phyloP scores from a whole-genome alignment of 2,113 vertebrate genomes.

The Dunckerocampus dactyliophorus region DNA sequence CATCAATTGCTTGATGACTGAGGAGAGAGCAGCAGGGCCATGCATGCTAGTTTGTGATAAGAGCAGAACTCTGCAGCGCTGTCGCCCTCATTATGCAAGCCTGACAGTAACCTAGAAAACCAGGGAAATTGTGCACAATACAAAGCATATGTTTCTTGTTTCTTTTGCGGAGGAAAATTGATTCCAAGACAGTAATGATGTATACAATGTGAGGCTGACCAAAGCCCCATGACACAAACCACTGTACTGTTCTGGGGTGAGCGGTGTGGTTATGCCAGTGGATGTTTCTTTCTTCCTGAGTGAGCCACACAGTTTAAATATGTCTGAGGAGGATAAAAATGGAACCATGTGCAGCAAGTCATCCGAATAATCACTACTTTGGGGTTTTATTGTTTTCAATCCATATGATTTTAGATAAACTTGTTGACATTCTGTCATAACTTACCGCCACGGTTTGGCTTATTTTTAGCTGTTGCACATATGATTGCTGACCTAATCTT shows the following conservation, averaged over 20 bases:
- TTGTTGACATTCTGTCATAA: slow-evolving; percentile 41
- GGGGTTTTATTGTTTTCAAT: slow-evolving; percentile 48
- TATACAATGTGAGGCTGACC: slow-evolving; percentile 49
- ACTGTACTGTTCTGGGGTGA: slow-evolving; percentile 43
- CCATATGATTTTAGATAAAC: slow-evolving; percentile 52
- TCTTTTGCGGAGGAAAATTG: slow-evolving; percentile 58
- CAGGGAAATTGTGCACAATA: slow-evolving; percentile 62
- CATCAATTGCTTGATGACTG: slow-evolving; percentile 92
- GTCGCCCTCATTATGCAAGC: slow-evolving; percentile 83
- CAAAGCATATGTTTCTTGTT: slow-evolving; percentile 84
- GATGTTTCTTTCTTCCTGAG: slow-evolving; percentile 31
- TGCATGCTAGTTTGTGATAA: slow-evolving; percentile 97
- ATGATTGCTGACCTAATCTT: not conserved
- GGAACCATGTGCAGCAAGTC: slow-evolving; percentile 36
- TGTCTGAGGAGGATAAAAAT: slow-evolving; percentile 37
- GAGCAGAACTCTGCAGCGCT: slow-evolving; percentile 78
- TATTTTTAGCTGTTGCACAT: slow-evolving; percentile 9
- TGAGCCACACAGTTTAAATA: slow-evolving; percentile 28
- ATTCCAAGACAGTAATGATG: slow-evolving; percentile 62
- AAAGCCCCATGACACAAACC: slow-evolving; percentile 45
- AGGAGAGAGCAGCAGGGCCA: slow-evolving; percentile 88
- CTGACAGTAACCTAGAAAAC: slow-evolving; percentile 88
- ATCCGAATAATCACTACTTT: slow-evolving; percentile 46
- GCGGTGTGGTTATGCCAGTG: slow-evolving; percentile 33
- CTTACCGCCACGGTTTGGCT: slow-evolving; percentile 18